Conservation (phyloP, 1,140 invertebrate species). For the Cyrtorhinus lividipennis region DNA sequence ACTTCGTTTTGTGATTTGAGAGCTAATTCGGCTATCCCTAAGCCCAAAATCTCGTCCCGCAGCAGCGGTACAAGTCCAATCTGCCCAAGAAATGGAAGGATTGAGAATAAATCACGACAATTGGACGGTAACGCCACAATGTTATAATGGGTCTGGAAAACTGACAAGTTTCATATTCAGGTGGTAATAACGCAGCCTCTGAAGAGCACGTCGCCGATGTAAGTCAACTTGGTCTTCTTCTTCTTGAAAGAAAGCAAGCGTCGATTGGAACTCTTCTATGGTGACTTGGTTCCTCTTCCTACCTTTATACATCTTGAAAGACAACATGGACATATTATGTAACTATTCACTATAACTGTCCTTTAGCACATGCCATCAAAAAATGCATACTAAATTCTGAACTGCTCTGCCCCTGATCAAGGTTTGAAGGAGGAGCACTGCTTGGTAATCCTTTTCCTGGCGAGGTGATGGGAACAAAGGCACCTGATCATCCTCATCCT, state of each 20-base stretch:
- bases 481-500: not conserved
- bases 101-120: no score
- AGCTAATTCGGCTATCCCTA: not conserved
- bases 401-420: constrained; percentile 9
- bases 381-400: constrained; percentile 2
- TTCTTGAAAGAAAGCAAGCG: not conserved
- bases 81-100: no score
- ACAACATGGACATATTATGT: not conserved
- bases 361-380: no score
- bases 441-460: constrained; percentile 13
- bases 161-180: not conserved
- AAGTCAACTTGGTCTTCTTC: not conserved
- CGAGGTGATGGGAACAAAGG: not conserved
- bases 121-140: no score
- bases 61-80: not conserved
- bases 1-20: not conserved
- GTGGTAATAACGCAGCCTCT: not conserved
- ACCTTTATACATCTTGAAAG: not conserved
- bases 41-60: not conserved
- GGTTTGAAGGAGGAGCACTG: constrained; percentile 3
- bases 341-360: not conserved
- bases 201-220: not conserved
- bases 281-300: not conserved
- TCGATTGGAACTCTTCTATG: not conserved
- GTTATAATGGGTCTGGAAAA: no score